phyloP scores from a whole-genome alignment of 2,888 invertebrate genomes.

The Aplocera efformata region DNA sequence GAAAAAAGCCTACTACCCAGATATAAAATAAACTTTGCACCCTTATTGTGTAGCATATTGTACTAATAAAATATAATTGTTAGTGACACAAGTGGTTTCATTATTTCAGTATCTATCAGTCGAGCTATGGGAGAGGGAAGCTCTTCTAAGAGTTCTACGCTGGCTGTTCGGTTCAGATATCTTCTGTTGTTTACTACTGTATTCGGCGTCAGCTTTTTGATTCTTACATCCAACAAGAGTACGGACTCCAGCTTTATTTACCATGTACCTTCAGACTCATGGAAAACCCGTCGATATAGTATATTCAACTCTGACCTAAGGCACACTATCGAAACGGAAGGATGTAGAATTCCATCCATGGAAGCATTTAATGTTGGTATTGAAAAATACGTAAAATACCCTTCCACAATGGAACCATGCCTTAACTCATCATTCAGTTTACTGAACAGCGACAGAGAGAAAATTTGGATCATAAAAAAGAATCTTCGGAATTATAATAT shows the following conservation, averaged over 20 bases:
- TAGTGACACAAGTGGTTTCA: conserved; percentile 8
- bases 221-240: conserved; percentile 24
- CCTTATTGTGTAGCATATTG: too few relatives aligned
- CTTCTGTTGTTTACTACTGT: conserved; percentile 37
- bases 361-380: conserved; percentile 76
- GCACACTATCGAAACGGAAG: conserved; percentile 76
- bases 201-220: conserved; percentile 36
- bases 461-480: conserved; percentile 68
- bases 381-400: conserved; percentile 33
- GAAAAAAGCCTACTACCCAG: too few relatives aligned
- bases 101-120: conserved; percentile 29
- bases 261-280: conserved; percentile 4
- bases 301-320: conserved; percentile 13
- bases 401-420: conserved; percentile 12
- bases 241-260: conserved; percentile 11
- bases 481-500: conserved; percentile 71
- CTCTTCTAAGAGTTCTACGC: conserved; percentile 13
- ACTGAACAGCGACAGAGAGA: conserved; percentile 75
- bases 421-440: conserved; percentile 34
- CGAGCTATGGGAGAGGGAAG: conserved; percentile 11
- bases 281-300: conserved; percentile 5
- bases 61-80: too few relatives aligned
- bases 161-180: conserved; percentile 34
- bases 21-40: too few relatives aligned
- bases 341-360: conserved; percentile 82